Base-by-base conservation (phyloP, 2,888 invertebrate genomes). In the Nysson spinosus region DNA sequence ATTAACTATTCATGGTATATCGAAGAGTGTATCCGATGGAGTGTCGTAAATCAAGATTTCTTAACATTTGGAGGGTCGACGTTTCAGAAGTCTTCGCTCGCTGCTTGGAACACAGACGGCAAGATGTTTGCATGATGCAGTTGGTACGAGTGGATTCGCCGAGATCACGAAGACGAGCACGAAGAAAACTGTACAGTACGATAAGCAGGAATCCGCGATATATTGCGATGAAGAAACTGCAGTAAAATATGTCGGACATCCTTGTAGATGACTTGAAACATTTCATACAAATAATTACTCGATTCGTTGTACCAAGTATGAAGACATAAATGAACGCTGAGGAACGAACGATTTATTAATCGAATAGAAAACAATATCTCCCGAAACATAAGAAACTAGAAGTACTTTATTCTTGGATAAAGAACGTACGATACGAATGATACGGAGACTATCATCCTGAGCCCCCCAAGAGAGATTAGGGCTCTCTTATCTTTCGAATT, bases 101-200 rank as follows among this genome's bases (percentile, higher is more conserved):
- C 4, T 16, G 7, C 7, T 1, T 4, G 34, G 6, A 16, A 1
- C 34, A 40, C 28, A 24, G 16, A 24, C 24, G 9, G 17, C 34
- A 46, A 7, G 26, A 42, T 12, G 19, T 24, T 26, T 3, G 16
- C 58, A 49, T 39, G 52, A 42, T 52, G 50, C 24, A 12, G 32
- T 30, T 32, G 37, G 20, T 20, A 19, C 54, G 62, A 34, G 52
- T 24, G 39, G 64, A 55, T 34, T 17, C 63, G n/a, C 54, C 51
- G 17, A 58, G 69, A 51, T 54, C 52, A 30, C 52, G 64, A 14
- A 52, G 64, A 55, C 56, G 64, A 14, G 60, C 56, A 22, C 52
- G 69, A 26, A 50, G 64, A 49, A 60, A 42, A 52, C 35, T 28
- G 19, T 43, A n/a, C n/a, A n/a, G n/a, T n/a, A n/a, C n/a, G n/a